Evolutionary conservation across 1,140 invertebrate species (phyloP).

Genomic region (Anagrus nilaparvatae): DNA sequence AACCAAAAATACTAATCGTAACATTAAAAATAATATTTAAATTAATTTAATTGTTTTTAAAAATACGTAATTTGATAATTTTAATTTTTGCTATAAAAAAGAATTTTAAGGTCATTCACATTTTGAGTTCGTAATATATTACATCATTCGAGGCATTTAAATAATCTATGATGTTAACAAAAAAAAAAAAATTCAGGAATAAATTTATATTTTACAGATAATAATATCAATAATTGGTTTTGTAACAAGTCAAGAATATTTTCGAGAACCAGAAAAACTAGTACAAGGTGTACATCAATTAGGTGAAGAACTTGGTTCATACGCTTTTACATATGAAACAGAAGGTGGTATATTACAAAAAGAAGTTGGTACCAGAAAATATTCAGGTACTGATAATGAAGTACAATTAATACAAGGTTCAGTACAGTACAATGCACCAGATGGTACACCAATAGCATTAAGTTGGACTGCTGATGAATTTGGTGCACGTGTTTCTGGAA

Average conservation of each 20-base stretch:
- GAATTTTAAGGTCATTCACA: no score
- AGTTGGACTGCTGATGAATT: slow-evolving; percentile 45
- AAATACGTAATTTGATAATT: no score
- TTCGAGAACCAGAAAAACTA: slow-evolving; percentile 35
- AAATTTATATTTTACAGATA: no score
- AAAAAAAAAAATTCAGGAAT: no score
- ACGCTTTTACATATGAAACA: slow-evolving; percentile 39
- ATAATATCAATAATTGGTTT: no score
- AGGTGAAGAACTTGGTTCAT: slow-evolving; percentile 34
- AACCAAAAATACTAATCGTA: no score
- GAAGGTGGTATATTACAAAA: slow-evolving; percentile 42
- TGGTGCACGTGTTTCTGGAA: slow-evolving; percentile 44
- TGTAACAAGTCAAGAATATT: slow-evolving; percentile 30
- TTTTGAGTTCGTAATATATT: no score
- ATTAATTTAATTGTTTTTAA: no score
- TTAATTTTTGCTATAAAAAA: no score
- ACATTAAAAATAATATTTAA: no score
- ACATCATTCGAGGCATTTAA: no score
- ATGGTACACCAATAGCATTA: slow-evolving; percentile 40
- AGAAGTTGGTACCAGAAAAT: slow-evolving; percentile 39
- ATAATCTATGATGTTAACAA: no score
- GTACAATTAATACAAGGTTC: slow-evolving; percentile 43
- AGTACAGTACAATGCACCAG: slow-evolving; percentile 47
- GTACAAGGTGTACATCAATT: slow-evolving; percentile 29
- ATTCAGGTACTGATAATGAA: slow-evolving; percentile 38